Evolutionary conservation across 2,797 vertebrate genomes (phyloP).

Genomic region (Allobates femoralis): DNA sequence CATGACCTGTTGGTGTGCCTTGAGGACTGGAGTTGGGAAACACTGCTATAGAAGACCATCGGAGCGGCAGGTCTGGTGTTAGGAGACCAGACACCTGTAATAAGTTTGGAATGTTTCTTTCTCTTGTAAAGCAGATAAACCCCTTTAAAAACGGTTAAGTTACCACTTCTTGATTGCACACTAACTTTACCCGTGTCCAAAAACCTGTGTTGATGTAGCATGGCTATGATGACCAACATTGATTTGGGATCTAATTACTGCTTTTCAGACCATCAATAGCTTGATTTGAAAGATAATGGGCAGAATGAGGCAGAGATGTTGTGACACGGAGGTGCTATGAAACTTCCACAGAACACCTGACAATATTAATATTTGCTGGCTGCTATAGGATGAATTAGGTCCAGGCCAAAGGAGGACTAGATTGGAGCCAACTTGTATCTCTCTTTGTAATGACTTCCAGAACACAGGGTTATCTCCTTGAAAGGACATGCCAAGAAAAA

Average conservation of each 20-base stretch:
- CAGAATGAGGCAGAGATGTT: constrained; percentile 26
- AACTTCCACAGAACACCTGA: constrained; percentile 40
- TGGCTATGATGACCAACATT: neutral
- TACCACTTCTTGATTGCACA: neutral
- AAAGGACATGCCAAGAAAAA: constrained; percentile 73
- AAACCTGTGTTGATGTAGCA: neutral
- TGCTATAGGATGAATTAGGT: constrained; percentile 46
- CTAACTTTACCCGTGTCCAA: neutral
- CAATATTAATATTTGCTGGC: constrained; percentile 62
- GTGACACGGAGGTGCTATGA: constrained; percentile 42
- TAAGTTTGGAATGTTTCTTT: too few relatives aligned
- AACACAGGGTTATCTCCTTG: constrained; percentile 67
- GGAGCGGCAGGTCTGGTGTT: too few relatives aligned
- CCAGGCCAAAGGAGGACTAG: constrained; percentile 42
- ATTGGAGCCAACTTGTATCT: constrained; percentile 59
- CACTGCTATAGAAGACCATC: too few relatives aligned
- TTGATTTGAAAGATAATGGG: constrained; percentile 40
- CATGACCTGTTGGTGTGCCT: too few relatives aligned
- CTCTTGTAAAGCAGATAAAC: too few relatives aligned
- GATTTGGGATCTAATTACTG: neutral
- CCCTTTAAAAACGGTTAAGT: too few relatives aligned
- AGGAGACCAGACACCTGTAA: too few relatives aligned
- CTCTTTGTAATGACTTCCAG: constrained; percentile 65
- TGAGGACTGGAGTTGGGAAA: too few relatives aligned
- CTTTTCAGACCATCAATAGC: neutral